These are phyloP conservation scores for Procambarus clarkii DNA, from an alignment of 1,140 invertebrate species.

Conservation along the genomic window DNA sequence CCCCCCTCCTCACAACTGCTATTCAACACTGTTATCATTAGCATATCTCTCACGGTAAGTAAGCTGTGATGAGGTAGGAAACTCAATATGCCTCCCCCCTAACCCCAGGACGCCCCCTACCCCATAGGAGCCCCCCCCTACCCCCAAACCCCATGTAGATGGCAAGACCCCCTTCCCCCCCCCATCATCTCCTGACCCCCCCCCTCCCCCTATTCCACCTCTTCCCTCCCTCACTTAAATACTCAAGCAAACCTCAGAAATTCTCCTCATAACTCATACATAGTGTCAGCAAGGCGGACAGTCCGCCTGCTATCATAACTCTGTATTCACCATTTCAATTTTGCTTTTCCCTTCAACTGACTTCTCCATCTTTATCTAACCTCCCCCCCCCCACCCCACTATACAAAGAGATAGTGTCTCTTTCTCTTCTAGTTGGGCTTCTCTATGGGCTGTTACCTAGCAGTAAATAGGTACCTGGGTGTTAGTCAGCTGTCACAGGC, in stretches of 20 bases:
- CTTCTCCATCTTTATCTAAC: not conserved
- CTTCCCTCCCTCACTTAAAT: no score
- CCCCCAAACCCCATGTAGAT: not conserved
- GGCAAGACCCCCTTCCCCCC: not conserved
- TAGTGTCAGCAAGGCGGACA: no score
- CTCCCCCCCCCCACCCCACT: not conserved
- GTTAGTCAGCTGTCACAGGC: no score
- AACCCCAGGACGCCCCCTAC: not conserved
- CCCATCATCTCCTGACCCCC: not conserved
- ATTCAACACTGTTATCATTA: conserved; percentile 20
- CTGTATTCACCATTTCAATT: not conserved
- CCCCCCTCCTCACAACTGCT: not conserved
- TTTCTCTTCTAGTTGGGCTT: no score
- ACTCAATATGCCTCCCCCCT: not conserved
- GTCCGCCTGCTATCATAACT: no score
- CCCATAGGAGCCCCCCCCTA: not conserved
- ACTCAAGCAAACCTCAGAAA: no score
- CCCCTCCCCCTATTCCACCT: not conserved
- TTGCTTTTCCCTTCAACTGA: not conserved
- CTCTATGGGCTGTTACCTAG: no score
- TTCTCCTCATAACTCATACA: no score
- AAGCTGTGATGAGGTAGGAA: not conserved
- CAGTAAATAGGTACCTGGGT: no score
- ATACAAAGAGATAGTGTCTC: no score
- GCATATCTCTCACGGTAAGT: conserved; percentile 9